Percentiles rank a stretch among this genome's conserved stretches.
phyloP scores from a whole-genome alignment of 1,140 invertebrate species.

The Neodiprion fabricii region DNA sequence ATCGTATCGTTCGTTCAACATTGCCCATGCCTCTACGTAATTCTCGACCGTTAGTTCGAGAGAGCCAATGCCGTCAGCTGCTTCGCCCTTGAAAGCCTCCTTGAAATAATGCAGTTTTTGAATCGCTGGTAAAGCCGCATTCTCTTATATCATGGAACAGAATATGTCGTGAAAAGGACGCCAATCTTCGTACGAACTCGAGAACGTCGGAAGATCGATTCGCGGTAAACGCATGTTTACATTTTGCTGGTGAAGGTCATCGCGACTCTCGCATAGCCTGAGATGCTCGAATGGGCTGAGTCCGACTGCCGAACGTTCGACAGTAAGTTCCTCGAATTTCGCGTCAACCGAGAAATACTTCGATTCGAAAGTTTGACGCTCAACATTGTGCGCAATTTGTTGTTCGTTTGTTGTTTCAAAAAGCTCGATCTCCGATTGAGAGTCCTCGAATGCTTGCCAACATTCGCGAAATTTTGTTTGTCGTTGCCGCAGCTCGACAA shows the following conservation, averaged over 20 bases:
- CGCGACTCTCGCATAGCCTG: no score
- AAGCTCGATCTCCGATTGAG: neutral
- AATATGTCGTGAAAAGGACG: neutral
- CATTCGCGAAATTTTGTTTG: conserved; percentile 8
- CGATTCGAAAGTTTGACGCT: neutral
- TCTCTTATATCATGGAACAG: neutral
- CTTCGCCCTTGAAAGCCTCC: conserved; percentile 32
- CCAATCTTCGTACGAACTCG: no score
- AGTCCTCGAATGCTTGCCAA: conserved; percentile 7
- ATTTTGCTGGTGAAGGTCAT: no score
- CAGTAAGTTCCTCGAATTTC: no score
- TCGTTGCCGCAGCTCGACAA: neutral
- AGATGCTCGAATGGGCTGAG: no score
- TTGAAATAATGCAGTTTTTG: conserved; percentile 6
- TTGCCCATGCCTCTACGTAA: conserved; percentile 25
- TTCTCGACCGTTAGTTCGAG: conserved; percentile 19
- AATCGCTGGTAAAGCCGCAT: neutral
- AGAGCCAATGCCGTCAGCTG: conserved; percentile 35
- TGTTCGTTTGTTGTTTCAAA: neutral
- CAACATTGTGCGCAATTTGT: neutral
- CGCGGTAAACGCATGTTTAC: no score
- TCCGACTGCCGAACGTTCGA: no score
- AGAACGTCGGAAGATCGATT: no score
- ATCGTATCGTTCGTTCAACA: conserved; percentile 24
- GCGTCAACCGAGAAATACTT: no score